Evolutionary conservation across 2,113 vertebrate species (phyloP).

Genomic region (Calypte anna): DNA sequence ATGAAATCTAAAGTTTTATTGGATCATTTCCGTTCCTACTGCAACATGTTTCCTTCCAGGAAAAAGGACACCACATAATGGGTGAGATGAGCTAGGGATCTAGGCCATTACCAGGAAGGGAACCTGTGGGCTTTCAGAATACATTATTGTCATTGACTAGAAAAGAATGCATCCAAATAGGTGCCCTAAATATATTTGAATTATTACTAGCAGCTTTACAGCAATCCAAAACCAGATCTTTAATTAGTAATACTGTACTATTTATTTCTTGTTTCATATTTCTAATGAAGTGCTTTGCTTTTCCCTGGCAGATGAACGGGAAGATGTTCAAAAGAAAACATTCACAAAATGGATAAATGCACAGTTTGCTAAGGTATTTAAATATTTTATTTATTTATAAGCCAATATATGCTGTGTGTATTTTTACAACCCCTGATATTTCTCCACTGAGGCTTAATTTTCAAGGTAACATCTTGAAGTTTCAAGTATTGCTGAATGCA

Average conservation of each 20-base stretch:
- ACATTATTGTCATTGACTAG: background rate
- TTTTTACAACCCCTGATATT: background rate
- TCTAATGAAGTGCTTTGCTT: background rate
- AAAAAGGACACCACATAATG: background rate
- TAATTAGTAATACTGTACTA: background rate
- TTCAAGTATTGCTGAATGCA: background rate
- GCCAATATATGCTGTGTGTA: background rate
- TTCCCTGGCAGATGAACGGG: conserved; percentile 91
- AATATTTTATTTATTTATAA: background rate
- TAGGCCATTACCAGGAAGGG: background rate
- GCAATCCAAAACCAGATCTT: background rate
- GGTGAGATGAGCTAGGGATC: background rate
- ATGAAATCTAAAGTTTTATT: background rate
- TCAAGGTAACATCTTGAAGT: background rate
- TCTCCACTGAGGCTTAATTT: background rate
- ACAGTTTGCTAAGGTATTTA: conserved; percentile 94
- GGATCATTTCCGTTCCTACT: background rate
- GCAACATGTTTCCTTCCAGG: background rate
- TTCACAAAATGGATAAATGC: conserved; percentile 99
- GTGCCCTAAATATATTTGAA: background rate
- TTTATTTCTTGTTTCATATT: background rate
- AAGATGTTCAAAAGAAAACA: conserved; percentile 99
- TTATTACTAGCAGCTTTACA: background rate
- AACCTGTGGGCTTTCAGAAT: background rate
- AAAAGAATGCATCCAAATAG: background rate